These are phyloP conservation scores for Petrocephalus microphthalmus DNA, from an alignment of 2,113 vertebrate genomes.

Conservation along the genomic window DNA sequence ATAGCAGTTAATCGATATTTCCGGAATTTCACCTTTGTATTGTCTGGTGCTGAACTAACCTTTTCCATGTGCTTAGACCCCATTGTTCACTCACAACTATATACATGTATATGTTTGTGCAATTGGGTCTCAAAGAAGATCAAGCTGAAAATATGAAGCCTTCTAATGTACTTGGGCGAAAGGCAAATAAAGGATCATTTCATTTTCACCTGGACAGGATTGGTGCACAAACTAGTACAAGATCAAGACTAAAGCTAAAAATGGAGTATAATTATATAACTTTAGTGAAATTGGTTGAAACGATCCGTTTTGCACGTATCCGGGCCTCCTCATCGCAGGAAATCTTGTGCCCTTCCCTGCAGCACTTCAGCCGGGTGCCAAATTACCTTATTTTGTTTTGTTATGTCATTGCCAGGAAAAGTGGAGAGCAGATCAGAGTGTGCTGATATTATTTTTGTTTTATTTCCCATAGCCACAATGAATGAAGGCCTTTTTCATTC, in stretches of 20 bases:
- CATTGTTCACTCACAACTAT: too few species aligned
- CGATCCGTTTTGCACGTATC: neutral
- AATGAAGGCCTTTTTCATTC: neutral
- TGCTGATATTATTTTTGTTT: neutral
- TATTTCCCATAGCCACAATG: neutral
- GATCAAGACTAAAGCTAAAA: neutral
- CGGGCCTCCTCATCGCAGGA: neutral
- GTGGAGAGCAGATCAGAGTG: neutral
- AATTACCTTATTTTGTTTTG: neutral
- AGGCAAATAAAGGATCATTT: neutral
- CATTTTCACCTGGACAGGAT: neutral
- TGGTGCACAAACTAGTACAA: neutral
- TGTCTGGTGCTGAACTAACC: neutral
- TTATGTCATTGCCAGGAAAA: neutral
- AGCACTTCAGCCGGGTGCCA: neutral
- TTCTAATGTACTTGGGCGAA: neutral
- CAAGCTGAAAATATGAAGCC: neutral
- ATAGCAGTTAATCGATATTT: neutral
- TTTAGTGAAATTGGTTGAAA: neutral
- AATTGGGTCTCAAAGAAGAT: neutral
- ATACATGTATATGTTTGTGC: neutral
- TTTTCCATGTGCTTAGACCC: too few species aligned
- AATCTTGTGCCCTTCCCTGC: neutral
- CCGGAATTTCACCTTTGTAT: neutral
- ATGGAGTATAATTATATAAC: neutral